Conservation (phyloP, 2,888 invertebrate genomes). For the Tyria jacobaeae region DNA sequence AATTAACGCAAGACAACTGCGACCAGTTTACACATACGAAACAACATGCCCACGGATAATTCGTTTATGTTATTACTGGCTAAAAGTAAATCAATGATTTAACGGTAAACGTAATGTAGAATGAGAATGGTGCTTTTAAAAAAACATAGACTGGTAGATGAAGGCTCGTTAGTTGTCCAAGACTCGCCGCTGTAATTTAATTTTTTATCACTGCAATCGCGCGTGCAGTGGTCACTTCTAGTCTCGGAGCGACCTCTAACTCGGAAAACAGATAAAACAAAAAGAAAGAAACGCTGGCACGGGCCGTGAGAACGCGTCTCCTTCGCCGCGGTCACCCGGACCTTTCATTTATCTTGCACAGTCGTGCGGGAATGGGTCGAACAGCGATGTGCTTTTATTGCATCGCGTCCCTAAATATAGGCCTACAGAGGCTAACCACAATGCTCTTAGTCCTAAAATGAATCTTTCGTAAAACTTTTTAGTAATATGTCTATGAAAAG, state of each 20-base stretch:
- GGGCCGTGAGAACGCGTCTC: conserved; percentile 86
- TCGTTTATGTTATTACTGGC: conserved; percentile 62
- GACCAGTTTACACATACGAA: conserved; percentile 65
- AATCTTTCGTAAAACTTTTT: conserved; percentile 66
- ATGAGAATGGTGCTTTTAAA: conserved; percentile 56
- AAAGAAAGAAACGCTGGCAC: conserved; percentile 80
- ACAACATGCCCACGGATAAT: conserved; percentile 55
- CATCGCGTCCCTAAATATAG: conserved; percentile 84
- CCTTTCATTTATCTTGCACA: conserved; percentile 84
- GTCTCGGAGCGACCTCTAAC: conserved; percentile 82
- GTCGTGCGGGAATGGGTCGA: conserved; percentile 84
- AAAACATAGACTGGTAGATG: conserved; percentile 65
- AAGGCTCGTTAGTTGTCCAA: conserved; percentile 69
- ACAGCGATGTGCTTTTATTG: conserved; percentile 84
- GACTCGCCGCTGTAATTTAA: conserved; percentile 65
- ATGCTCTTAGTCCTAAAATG: conserved; percentile 76
- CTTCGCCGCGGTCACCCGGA: conserved; percentile 68
- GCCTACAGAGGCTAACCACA: conserved; percentile 72
- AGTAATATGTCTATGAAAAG: conserved; percentile 53
- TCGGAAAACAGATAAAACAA: conserved; percentile 81
- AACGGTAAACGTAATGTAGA: conserved; percentile 59
- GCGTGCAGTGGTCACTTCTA: conserved; percentile 80
- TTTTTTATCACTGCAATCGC: conserved; percentile 78
- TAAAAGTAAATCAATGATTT: conserved; percentile 49
- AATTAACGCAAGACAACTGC: conserved; percentile 76